Conservation (phyloP, 2,113 vertebrate genomes). For the Melozone crissalis region DNA sequence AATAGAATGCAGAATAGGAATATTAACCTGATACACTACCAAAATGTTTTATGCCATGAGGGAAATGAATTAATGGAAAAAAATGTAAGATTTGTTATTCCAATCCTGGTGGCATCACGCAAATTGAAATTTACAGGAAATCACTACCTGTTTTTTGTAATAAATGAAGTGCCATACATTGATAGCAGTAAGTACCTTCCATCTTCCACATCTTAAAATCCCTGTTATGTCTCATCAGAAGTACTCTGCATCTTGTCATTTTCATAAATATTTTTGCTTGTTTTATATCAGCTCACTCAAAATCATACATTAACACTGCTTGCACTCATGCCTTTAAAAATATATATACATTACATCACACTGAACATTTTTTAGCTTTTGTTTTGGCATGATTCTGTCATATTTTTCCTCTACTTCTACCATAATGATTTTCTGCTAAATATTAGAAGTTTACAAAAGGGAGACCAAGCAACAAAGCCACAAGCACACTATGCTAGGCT, state of each 20-base stretch:
- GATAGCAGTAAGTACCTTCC: neutral
- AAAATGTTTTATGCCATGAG: neutral
- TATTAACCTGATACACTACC: neutral
- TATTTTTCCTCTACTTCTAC: neutral
- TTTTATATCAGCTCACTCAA: neutral
- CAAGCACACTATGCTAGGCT: neutral
- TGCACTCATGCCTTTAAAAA: neutral
- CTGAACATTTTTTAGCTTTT: neutral
- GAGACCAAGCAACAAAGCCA: neutral
- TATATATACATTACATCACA: neutral
- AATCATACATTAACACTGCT: neutral
- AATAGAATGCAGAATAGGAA: neutral
- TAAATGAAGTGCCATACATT: neutral
- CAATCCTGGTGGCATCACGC: neutral
- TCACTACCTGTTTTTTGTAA: neutral
- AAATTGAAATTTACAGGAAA: constrained; percentile 2
- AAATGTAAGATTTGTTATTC: neutral
- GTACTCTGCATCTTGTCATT: neutral
- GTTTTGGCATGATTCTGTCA: neutral
- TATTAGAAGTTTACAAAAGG: neutral
- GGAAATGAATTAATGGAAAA: neutral
- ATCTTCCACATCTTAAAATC: neutral
- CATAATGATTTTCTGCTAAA: neutral
- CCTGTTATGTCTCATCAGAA: neutral
- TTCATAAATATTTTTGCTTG: neutral